These are phyloP conservation scores for Aurelia coerulea DNA, from an alignment of 30 jellyfish, hydroid and myxozoan species.

Conservation along the genomic window DNA sequence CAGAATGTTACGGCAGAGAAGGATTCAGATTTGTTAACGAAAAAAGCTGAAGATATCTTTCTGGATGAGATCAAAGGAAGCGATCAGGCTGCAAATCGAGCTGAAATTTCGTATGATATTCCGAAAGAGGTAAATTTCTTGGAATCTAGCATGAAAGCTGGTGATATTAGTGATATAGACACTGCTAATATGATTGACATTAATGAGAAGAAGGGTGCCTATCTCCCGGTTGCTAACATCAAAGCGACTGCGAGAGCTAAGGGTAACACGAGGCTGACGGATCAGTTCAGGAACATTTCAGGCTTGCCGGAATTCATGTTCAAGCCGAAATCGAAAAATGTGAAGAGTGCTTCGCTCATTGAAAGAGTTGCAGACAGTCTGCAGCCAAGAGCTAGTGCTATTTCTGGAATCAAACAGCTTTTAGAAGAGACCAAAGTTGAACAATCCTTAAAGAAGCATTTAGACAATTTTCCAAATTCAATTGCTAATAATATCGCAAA, in stretches of 20 bases:
- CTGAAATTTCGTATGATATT: constrained; percentile 35
- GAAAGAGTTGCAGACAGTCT: constrained; percentile 48
- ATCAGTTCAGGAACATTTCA: constrained; percentile 45
- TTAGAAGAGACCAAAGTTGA: constrained; percentile 69
- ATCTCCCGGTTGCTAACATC: constrained; percentile 45
- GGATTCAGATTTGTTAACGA: constrained; percentile 19
- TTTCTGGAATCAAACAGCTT: constrained; percentile 62
- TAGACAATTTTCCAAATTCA: constrained; percentile 11
- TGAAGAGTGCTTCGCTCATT: constrained; percentile 20
- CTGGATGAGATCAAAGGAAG: constrained; percentile 62
- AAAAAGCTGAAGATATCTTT: constrained; percentile 46
- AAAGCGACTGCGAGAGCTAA: background rate
- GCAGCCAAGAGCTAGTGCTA: constrained; percentile 50
- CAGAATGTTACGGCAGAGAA: constrained; percentile 37
- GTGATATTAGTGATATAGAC: constrained; percentile 52
- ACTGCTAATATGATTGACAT: constrained; percentile 57
- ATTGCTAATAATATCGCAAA: background rate
- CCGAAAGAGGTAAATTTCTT: constrained; percentile 42
- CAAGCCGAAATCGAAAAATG: background rate
- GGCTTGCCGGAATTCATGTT: constrained; percentile 62
- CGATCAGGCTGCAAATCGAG: constrained; percentile 67
- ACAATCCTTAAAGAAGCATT: constrained; percentile 52
- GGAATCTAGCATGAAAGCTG: constrained; percentile 18
- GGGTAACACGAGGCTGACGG: constrained; percentile 25
- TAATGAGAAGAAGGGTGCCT: constrained; percentile 60